These are phyloP conservation scores for Polypterus bichir DNA, from an alignment of 2,113 vertebrate species.

Conservation along the genomic window DNA sequence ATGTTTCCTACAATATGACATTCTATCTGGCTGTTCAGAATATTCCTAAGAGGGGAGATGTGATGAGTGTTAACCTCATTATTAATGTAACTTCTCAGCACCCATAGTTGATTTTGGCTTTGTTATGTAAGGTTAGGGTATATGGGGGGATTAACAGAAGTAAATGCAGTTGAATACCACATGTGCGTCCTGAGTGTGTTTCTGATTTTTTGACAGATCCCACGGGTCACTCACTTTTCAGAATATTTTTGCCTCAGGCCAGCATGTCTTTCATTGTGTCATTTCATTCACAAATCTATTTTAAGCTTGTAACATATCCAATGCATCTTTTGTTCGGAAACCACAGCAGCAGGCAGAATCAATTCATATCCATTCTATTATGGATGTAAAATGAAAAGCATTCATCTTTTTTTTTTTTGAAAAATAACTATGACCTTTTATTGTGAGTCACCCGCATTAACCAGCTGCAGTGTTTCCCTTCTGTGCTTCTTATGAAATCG, in stretches of 20 bases:
- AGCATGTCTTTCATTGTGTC: background rate
- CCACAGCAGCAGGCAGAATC: background rate
- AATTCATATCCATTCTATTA: background rate
- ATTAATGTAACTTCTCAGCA: no score
- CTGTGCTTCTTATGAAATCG: conserved; percentile 13
- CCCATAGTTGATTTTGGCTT: no score
- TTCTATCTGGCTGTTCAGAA: no score
- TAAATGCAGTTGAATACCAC: no score
- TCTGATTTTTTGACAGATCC: no score
- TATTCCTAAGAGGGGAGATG: no score
- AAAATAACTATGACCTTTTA: conserved; percentile 2
- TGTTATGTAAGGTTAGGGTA: no score
- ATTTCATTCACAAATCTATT: background rate
- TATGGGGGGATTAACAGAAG: no score
- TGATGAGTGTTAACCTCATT: no score
- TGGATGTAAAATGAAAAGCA: background rate
- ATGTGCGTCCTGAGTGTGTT: no score
- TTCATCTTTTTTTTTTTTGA: background rate
- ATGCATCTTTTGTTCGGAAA: background rate
- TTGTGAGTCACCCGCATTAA: background rate
- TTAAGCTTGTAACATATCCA: background rate
- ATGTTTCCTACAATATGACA: background rate
- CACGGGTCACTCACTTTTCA: no score
- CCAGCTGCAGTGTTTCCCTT: conserved; percentile 12
- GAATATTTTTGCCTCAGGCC: no score